Conservation (phyloP, 2,888 invertebrate genomes). For the Corbicula japonica region DNA sequence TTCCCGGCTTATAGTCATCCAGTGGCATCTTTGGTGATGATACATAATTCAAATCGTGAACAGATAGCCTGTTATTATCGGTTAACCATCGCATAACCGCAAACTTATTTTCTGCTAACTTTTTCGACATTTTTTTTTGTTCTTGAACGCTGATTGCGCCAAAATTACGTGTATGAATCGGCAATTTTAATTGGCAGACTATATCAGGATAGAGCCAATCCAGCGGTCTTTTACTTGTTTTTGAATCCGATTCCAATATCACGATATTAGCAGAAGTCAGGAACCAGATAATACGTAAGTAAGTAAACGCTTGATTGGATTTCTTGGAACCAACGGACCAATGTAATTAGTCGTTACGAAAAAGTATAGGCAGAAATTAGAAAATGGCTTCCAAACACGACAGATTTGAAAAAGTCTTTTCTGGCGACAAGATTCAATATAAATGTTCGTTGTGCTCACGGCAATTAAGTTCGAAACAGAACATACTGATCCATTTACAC, state of each 20-base stretch:
- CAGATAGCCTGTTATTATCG: background rate
- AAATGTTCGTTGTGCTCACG: slow-evolving; percentile 8
- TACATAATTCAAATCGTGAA: slow-evolving; percentile 4
- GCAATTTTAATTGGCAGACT: slow-evolving; percentile 6
- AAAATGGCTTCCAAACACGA: slow-evolving; percentile 1
- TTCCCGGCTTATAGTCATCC: slow-evolving; percentile 3
- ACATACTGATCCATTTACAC: slow-evolving; percentile 1
- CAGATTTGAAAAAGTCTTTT: background rate
- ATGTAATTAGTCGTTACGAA: background rate
- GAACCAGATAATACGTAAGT: background rate
- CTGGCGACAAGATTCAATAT: slow-evolving; percentile 1
- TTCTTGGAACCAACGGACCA: background rate
- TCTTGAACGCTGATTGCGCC: background rate
- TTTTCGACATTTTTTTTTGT: background rate
- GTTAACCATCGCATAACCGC: slow-evolving; percentile 3
- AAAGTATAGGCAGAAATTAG: background rate
- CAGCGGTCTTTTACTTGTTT: slow-evolving; percentile 2
- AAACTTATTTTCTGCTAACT: background rate
- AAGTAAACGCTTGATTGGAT: background rate
- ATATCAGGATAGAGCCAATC: background rate
- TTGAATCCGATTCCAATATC: background rate
- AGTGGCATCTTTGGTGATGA: slow-evolving; percentile 2
- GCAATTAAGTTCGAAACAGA: slow-evolving; percentile 10
- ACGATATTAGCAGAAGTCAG: background rate
- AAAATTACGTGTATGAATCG: slow-evolving; percentile 1